Conservation (phyloP, 2,888 invertebrate genomes). For the Oligia strigilis region DNA sequence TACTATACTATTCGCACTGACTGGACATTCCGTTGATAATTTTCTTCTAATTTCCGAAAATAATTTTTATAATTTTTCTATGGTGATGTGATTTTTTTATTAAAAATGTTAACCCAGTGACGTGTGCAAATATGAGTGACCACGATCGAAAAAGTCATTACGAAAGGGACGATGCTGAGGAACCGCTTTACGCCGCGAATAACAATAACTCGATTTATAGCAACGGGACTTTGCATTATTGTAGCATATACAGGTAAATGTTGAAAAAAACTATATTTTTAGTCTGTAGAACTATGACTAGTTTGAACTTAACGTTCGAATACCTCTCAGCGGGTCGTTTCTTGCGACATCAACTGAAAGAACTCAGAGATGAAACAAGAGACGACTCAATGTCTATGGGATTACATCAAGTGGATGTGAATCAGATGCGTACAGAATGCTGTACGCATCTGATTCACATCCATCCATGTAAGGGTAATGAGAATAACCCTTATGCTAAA, state of each 20-base stretch:
- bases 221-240: slow-evolving; percentile 91
- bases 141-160: slow-evolving; percentile 81
- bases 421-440: neutral
- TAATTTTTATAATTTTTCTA: slow-evolving; percentile 53
- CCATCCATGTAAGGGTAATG: no score
- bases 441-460: no score
- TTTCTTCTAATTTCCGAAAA: slow-evolving; percentile 44
- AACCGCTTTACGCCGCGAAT: slow-evolving; percentile 82
- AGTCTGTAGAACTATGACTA: neutral
- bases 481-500: neutral
- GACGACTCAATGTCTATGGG: neutral
- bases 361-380: neutral
- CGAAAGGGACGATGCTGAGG: slow-evolving; percentile 81
- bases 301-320: slow-evolving; percentile 13
- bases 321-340: neutral
- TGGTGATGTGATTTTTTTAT: slow-evolving; percentile 66
- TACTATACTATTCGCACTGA: slow-evolving; percentile 78
- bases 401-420: neutral
- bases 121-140: slow-evolving; percentile 82
- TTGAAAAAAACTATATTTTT: slow-evolving; percentile 2
- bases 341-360: neutral
- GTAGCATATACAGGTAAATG: slow-evolving; percentile 89
- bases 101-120: slow-evolving; percentile 66
- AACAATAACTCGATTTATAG: slow-evolving; percentile 89
- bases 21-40: slow-evolving; percentile 70